These are phyloP conservation scores for Ruditapes philippinarum DNA, from an alignment of 1,140 invertebrate genomes.

Conservation along the genomic window DNA sequence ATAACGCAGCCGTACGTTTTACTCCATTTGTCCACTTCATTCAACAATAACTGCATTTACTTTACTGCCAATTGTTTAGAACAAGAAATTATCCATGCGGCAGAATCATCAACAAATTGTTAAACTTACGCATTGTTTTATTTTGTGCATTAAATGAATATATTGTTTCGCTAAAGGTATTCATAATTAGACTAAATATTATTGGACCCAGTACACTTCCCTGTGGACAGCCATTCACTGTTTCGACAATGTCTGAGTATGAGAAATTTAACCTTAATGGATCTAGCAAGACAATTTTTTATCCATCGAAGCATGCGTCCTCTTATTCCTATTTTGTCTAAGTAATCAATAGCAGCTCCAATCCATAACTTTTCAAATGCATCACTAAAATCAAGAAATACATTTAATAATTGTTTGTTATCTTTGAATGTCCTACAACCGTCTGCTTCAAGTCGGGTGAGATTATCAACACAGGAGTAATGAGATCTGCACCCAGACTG, in stretches of 20 bases:
- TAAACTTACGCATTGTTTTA: not conserved
- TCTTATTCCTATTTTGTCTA: not conserved
- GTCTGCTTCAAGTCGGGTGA: not conserved
- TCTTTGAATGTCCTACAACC: no score
- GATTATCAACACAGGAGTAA: constrained; percentile 24
- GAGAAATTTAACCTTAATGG: not conserved
- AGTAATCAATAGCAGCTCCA: not conserved
- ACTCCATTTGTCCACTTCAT: not conserved
- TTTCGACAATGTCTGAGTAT: not conserved
- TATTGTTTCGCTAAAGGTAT: not conserved
- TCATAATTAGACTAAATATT: constrained; percentile 18
- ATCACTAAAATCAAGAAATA: constrained; percentile 28
- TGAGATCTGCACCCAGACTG: constrained; percentile 19
- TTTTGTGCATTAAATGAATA: not conserved
- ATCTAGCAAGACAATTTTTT: not conserved
- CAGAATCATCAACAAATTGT: not conserved
- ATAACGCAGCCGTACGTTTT: not conserved
- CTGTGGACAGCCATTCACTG: constrained; percentile 19
- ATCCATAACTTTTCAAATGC: constrained; percentile 49
- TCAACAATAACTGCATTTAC: not conserved
- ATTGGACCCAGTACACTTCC: constrained; percentile 15
- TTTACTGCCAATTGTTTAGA: not conserved
- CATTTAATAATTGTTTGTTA: not conserved
- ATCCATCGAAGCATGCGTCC: not conserved
- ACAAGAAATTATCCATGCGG: not conserved